Evolutionary conservation across 2,888 invertebrate genomes (phyloP).

Genomic region (Aporophyla nigra): DNA sequence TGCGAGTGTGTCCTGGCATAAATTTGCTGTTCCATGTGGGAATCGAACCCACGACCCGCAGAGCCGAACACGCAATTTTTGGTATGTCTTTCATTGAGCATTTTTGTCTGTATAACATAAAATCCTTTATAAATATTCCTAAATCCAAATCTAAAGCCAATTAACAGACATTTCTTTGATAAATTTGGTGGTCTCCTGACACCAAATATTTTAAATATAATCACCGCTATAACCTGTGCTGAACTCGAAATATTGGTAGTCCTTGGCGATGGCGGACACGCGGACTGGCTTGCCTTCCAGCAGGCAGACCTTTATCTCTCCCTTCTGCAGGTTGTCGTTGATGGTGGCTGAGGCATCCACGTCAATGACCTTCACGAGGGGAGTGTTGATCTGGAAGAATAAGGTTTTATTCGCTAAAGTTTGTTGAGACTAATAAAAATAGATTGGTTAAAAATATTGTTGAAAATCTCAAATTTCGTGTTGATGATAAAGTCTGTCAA

Average conservation of each 20-base stretch:
- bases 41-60: not conserved
- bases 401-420: conserved; percentile 2
- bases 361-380: conserved; percentile 90
- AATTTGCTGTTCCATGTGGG: not conserved
- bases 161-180: not conserved
- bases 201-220: conserved; percentile 72
- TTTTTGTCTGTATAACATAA: not conserved
- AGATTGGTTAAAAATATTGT: not conserved
- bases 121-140: not conserved
- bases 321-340: conserved; percentile 88
- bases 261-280: conserved; percentile 88
- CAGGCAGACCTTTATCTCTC: conserved; percentile 87
- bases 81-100: not conserved
- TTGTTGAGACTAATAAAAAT: not conserved
- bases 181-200: conserved; percentile 57
- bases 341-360: conserved; percentile 86
- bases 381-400: conserved; percentile 79
- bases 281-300: conserved; percentile 89
- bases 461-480: not conserved
- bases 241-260: conserved; percentile 91
- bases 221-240: conserved; percentile 89
- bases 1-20: not conserved
- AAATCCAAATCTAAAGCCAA: conserved; percentile 39
- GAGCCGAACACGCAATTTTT: not conserved
- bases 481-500: not conserved